Evolutionary conservation across 1,140 invertebrate genomes (phyloP), one percentile per base, ranked within the genome.

Genomic region (Neotoxoptera formosana): DNA sequence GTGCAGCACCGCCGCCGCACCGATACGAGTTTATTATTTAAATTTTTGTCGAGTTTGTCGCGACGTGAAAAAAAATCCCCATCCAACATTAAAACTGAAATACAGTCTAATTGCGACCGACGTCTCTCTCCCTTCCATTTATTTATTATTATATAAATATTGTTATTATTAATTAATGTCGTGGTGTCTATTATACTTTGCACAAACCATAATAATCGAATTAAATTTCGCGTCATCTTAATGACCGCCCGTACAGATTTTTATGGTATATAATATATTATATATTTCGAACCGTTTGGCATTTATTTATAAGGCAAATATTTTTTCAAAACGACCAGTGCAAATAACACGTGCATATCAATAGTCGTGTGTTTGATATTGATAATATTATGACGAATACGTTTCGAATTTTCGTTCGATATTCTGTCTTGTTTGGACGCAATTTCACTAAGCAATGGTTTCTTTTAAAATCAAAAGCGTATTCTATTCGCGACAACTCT

Each of bases 1-100:
- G 17, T n/a, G n/a, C 47, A 21, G 47, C 30, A 48, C 25, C 14
- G 21, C 86, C 7, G 45, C 30, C 30, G 4, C 30, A 47, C 41
- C 34, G 23, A 48, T 88, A 88, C 20, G 45, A 56, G 48, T 56
- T 23, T 56, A 56, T 89, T 89, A 89, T 89, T 89, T 56, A 89
- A 56, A 89, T 89, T 89, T 89, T 89, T 56, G 51, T 89, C 34
- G 34, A 89, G 48, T 41, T 89, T 41, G 48, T 21, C 11, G 88
- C 51, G 34, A 76, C 60, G 17, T 76, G 14, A 7, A 76, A 76
- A 76, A 88, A 53, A 53, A 53, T 21, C 2, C 34, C 34, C 51
- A 25, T 25, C 48, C 23, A 56, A 9, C 34, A 56, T 34, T 89
- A 89, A 36, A 56, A 89, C 51, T 56, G 53, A 89, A 56, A 89